Percentiles rank a stretch among this genome's conserved stretches.
Evolutionary conservation across 2,113 vertebrate species (phyloP).

Genomic region (Ailuropoda melanoleuca): DNA sequence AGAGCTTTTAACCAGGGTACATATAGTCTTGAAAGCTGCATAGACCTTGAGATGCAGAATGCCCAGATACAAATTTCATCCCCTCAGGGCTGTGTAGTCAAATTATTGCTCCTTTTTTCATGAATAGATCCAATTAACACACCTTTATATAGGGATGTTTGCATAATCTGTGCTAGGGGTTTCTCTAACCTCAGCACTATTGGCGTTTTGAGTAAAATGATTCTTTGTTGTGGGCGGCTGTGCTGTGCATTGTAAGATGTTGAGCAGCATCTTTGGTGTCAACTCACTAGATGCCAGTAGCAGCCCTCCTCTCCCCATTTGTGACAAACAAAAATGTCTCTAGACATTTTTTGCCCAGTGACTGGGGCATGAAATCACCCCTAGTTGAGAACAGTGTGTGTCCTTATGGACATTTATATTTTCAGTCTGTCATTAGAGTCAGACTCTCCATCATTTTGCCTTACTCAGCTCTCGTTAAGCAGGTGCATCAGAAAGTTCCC

Average conservation of each 20-base stretch:
- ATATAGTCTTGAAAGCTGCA: slow-evolving; percentile 3
- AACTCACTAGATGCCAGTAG: neutral
- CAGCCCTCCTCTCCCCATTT: neutral
- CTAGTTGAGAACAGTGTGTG: neutral
- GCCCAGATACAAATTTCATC: neutral
- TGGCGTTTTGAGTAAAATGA: neutral
- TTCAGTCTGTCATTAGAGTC: neutral
- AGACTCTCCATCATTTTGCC: neutral
- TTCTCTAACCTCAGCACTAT: neutral
- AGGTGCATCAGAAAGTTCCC: neutral
- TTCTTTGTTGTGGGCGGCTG: neutral
- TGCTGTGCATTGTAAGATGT: neutral
- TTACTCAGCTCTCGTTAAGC: neutral
- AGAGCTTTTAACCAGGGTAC: neutral
- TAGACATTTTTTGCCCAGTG: neutral
- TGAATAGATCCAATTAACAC: neutral
- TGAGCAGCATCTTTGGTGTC: neutral
- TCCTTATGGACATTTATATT: neutral
- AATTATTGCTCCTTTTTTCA: slow-evolving; percentile 14
- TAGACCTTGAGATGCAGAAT: neutral
- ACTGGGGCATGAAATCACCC: neutral
- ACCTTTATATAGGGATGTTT: neutral
- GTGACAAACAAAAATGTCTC: slow-evolving; percentile 21
- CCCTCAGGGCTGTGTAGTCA: neutral
- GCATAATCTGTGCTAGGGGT: neutral